phyloP scores from a whole-genome alignment of 1,140 invertebrate species.

The Aphaenogaster floridana region DNA sequence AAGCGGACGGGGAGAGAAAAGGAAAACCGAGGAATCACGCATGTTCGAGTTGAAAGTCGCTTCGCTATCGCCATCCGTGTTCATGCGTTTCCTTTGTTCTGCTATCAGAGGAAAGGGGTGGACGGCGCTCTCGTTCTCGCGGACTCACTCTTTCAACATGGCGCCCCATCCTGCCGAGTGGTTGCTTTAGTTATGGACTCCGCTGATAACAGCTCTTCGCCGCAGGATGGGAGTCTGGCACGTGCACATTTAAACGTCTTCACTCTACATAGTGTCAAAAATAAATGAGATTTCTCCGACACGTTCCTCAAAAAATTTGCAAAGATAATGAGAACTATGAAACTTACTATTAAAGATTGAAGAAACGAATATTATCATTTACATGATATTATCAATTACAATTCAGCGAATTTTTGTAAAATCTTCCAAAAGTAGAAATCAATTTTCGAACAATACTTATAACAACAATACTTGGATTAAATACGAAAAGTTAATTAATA shows the following conservation, averaged over 20 bases:
- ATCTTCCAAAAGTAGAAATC: neutral
- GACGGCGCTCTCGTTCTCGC: slow-evolving; percentile 46
- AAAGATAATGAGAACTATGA: neutral
- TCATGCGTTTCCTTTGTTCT: slow-evolving; percentile 77
- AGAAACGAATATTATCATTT: neutral
- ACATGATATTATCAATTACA: neutral
- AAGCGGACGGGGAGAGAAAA: neutral
- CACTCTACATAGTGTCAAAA: neutral
- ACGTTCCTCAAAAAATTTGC: neutral
- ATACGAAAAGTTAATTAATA: neutral
- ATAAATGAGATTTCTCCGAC: neutral
- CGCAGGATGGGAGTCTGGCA: neutral
- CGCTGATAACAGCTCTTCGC: slow-evolving; percentile 57
- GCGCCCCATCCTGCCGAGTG: slow-evolving; percentile 21
- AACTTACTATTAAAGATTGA: neutral
- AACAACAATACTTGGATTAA: neutral
- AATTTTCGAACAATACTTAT: neutral
- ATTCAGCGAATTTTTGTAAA: neutral
- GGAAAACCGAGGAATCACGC: slow-evolving; percentile 13
- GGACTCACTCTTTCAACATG: slow-evolving; percentile 59
- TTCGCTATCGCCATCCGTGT: slow-evolving; percentile 74
- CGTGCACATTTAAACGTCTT: neutral
- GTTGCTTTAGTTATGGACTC: slow-evolving; percentile 30
- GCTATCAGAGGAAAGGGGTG: slow-evolving; percentile 74
- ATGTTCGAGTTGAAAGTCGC: slow-evolving; percentile 69